phyloP scores from a whole-genome alignment of 2,888 invertebrate genomes.

The Stratiomys singularior region DNA sequence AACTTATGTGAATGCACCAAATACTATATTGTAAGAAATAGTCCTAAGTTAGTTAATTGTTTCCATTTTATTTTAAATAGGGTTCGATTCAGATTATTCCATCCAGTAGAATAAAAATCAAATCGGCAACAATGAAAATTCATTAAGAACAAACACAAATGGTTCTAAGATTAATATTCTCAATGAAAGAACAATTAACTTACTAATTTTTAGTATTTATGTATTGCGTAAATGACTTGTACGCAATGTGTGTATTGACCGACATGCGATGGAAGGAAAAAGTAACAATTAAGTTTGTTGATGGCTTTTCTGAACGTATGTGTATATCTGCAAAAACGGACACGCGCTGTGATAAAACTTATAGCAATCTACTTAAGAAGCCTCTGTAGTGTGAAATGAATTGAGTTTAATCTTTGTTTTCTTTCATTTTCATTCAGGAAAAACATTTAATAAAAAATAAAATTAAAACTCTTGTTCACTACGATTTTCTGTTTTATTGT shows the following conservation, averaged over 20 bases:
- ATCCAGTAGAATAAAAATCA: slow-evolving; percentile 40
- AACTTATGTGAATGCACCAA: slow-evolving; percentile 55
- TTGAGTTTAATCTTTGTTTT: not conserved
- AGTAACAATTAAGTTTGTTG: slow-evolving; percentile 1
- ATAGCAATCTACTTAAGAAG: slow-evolving; percentile 41
- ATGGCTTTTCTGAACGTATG: slow-evolving; percentile 30
- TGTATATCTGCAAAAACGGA: slow-evolving; percentile 10
- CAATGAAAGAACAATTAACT: slow-evolving; percentile 12
- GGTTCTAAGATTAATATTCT: not conserved
- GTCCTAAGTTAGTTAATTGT: slow-evolving; percentile 45
- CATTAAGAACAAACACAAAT: not conserved
- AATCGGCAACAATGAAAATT: slow-evolving; percentile 14
- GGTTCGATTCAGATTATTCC: slow-evolving; percentile 46
- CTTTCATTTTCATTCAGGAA: too few relatives aligned
- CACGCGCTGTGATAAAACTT: slow-evolving; percentile 32
- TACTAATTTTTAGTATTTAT: not conserved
- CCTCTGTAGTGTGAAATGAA: not conserved
- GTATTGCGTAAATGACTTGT: not conserved
- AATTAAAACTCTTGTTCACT: slow-evolving; percentile 3
- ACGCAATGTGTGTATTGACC: not conserved
- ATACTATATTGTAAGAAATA: slow-evolving; percentile 55
- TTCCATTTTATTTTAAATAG: slow-evolving; percentile 44
- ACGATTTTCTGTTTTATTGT: not conserved
- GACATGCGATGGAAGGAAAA: not conserved
- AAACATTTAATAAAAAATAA: not conserved